Base-by-base conservation (phyloP, 2,113 vertebrate genomes). In the Smithornis capensis region DNA sequence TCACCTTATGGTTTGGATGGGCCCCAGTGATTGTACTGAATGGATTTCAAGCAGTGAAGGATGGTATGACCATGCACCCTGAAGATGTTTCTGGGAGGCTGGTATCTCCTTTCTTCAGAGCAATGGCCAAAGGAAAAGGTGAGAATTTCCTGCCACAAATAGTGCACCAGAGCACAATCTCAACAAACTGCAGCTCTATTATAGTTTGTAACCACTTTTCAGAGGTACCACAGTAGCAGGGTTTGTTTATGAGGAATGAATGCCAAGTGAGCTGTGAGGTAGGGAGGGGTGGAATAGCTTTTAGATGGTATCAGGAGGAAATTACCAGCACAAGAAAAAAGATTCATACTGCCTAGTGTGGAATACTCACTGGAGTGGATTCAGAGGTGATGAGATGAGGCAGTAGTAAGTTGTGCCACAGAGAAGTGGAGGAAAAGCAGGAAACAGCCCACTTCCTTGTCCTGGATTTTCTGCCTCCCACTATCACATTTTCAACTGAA, bases 91-190 rank as follows among this genome's bases (percentile, higher is more conserved):
- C 96, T 3, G 94, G 94, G 40, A 94, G 96, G 44, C 74, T 96
- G 4, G 90, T 97, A 35, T 94, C 92, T 10, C 96, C 91, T 15
- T 71, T 97, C 47, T 96, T 98, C 81, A 67, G 35, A 89, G 93
- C 95, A 69, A 29, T 97, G 57, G 94, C 95, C 77, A 96, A 95
- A 92, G 97, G 96, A 94, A 96, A 92, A 95, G 97, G 97, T 95
- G 86, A 92, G 55, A 33, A 8, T 79, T 75, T 37, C 44, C 44
- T 56, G 22, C 31, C 12, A 14, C 47, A 56, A 67, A 47, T 23
- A 47, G 12, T 73, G 27, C 56, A 67, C 45, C 53, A 37, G 74
- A 78, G 14, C 28, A 35, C 33, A 1, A 2, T 40, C 35, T 64
- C 52, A 44, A 40, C 19, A 87, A 83, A 53, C 0, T 71, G 24